Base-by-base conservation (phyloP, 2,888 invertebrate genomes). In the Drosophila colorata region DNA sequence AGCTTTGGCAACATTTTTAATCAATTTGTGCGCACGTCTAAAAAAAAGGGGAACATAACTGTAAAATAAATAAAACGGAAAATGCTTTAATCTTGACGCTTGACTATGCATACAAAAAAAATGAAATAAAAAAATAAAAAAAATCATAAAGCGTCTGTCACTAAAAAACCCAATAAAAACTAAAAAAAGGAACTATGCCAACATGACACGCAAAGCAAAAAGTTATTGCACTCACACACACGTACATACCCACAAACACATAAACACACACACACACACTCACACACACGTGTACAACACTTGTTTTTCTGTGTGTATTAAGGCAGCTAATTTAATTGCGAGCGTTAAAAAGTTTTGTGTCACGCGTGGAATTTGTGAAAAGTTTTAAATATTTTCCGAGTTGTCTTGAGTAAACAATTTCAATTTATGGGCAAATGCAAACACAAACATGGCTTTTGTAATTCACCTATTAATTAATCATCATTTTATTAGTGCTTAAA, bases 321-420 rank as follows among this genome's bases (percentile, higher is more conserved):
- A 69, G 51, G 68, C 51, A 57, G 80, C 82, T 82, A 82, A 83
- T 80, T 83, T 83, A 83, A 83, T 85, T 85, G 82, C 71, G 56
- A 73, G 56, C 65, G 61, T 64, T 66, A 57, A 80, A 83, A 83
- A 84, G 68, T 83, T 84, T 57, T 73, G 74, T 58, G 66, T 65
- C 78, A 82, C 69, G 81, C 75, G 44, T 72, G 52, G 65, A 80
- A 75, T 77, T 74, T 71, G 38, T 41, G 38, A 55, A 78, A 84
- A 84, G 60, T 75, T 78, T 51, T 28, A 46, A 47, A 65, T 44
- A 59, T 44, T 67, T 63, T 43, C 28, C 23, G 46, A 57, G 41
- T 57, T 73, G 55, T 55, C 63, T 61, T 38, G 20, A 40, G 63
- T 40, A 58, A 77, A 70, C 66, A 76, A 63, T 40, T 35, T 38